Evolutionary conservation across 2,797 vertebrate species (phyloP), one percentile per base, ranked within the genome.

Genomic region (Remorina albescens): DNA sequence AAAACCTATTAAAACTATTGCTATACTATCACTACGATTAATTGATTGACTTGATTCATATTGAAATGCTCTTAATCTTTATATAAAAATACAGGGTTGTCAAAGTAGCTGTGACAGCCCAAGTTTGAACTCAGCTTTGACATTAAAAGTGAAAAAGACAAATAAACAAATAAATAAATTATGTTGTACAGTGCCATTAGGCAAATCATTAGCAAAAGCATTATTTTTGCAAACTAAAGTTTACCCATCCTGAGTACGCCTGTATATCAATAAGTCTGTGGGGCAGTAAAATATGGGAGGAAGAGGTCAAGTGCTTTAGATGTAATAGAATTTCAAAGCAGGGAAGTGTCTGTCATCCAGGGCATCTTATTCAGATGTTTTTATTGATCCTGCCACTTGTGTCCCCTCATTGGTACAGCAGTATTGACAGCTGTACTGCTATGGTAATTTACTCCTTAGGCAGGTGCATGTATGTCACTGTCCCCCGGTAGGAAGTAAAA

Each of bases 371-470:
- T 90, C 85, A 67, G 80, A 87, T 89, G 81, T 83, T 90, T 86
- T 86, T 81, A 93, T 92, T 88, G 93, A 93, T 93, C 75, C 82
- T 81, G 87, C 85, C 88, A 86, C 88, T 87, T 76, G 80, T 81
- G 84, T 90, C 86, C 77, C 82, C 83, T 77, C 78, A 79, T 69
- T 88, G 80, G 86, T 89, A 88, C 85, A 89, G 73, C 84, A 62
- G 73, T 91, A 94, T 94, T 90, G 93, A 93, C 92, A 92, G 85
- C 85, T 88, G 85, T 84, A 91, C 92, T 88, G 89, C 91, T 88
- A 91, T 93, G 88, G 86, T 89, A 93, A 94, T 94, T 90, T 87
- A 85, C 85, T 88, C 84, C 82, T 85, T n/a, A 30, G 72, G 72
- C 58, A 21, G 87, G 78, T 85, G 77, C 80, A 74, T 70, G 83